Conservation (phyloP, 2,113 vertebrate genomes). For the Holacanthus passer region DNA sequence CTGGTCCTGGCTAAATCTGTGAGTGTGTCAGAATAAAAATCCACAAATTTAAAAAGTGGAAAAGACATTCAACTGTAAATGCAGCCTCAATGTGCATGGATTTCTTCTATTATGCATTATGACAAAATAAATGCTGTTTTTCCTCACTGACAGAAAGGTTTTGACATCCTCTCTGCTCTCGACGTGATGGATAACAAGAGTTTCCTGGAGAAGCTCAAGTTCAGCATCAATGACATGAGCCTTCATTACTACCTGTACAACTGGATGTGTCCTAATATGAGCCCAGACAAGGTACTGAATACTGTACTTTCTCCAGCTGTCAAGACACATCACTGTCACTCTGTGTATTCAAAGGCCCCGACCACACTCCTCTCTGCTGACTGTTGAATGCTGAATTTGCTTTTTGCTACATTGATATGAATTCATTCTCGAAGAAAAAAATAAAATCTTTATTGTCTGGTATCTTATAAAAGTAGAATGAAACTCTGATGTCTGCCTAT, state of each 20-base stretch:
- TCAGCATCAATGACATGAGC: constrained; percentile 87
- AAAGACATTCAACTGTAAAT: background rate
- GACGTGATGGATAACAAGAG: constrained; percentile 94
- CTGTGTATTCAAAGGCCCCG: background rate
- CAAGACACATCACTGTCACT: background rate
- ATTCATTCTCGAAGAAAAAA: no score
- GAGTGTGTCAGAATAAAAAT: constrained; percentile 63
- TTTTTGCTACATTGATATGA: no score
- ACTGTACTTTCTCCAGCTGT: background rate
- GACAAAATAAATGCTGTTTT: background rate
- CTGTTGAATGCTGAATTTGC: background rate
- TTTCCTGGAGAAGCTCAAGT: constrained; percentile 96
- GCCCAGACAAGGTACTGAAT: constrained; percentile 89
- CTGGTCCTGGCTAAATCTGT: constrained; percentile 95
- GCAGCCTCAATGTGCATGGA: background rate
- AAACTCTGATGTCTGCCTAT: background rate
- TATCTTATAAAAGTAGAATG: background rate
- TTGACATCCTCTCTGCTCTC: constrained; percentile 92
- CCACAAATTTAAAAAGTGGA: background rate
- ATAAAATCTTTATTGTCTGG: no score
- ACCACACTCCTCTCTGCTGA: background rate
- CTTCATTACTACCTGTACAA: constrained; percentile 98
- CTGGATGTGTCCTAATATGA: constrained; percentile 95
- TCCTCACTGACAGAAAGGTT: constrained; percentile 87
- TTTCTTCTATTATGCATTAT: background rate